phyloP scores from a whole-genome alignment of 2,888 invertebrate species.

The Prenolepis imparis region DNA sequence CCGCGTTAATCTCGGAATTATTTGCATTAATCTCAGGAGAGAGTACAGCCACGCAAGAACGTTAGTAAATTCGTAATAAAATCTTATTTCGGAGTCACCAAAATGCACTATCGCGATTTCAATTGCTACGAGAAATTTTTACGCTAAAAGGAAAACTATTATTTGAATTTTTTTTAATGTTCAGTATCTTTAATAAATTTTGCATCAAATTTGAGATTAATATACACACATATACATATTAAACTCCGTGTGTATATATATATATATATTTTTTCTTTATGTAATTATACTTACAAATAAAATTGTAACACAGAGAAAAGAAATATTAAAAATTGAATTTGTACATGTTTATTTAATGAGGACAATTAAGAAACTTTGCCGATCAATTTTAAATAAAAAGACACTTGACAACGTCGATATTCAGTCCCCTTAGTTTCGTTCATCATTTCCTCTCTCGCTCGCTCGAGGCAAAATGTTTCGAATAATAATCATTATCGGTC shows the following conservation, averaged over 20 bases:
- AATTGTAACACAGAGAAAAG: no score
- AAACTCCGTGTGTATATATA: neutral
- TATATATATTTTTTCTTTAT: neutral
- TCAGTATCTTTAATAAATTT: neutral
- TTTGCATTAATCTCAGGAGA: neutral
- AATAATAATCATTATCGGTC: conserved; percentile 36
- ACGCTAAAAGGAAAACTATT: neutral
- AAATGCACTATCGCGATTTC: neutral
- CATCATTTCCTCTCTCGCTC: conserved; percentile 13
- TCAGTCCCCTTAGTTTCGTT: neutral
- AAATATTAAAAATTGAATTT: neutral
- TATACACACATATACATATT: no score
- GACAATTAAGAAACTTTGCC: conserved; percentile 2
- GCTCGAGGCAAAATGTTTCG: neutral
- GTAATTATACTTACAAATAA: neutral
- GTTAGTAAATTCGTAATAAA: conserved; percentile 38
- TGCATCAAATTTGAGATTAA: neutral
- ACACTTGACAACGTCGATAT: neutral
- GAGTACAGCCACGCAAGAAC: neutral
- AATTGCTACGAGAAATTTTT: conserved; percentile 6
- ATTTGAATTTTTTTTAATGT: neutral
- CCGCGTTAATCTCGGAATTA: conserved; percentile 24
- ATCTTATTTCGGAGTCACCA: conserved; percentile 19
- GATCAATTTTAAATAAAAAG: neutral
- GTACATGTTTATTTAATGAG: neutral